A percentile compares a stretch with the other conserved stretches of the same genome.
Conservation (phyloP, 2,113 vertebrate genomes). For the Glareola pratincola region DNA sequence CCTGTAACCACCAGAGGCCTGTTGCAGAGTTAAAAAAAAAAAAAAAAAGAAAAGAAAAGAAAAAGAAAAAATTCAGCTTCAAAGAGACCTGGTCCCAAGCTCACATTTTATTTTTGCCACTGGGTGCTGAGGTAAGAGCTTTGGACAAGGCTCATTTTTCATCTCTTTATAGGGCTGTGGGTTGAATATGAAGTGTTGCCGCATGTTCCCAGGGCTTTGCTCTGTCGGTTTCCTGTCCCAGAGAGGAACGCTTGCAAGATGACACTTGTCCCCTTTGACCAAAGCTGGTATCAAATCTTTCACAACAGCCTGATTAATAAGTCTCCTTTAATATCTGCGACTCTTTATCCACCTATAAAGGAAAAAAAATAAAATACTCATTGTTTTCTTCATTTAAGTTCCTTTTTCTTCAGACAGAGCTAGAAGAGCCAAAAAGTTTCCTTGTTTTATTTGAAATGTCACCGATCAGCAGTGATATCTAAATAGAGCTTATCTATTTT, state of each 20-base stretch:
- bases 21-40: slow-evolving; percentile 73
- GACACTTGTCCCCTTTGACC: neutral
- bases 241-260: neutral
- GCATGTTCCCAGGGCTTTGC: slow-evolving; percentile 40
- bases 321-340: neutral
- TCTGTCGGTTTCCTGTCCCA: neutral
- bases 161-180: slow-evolving; percentile 73
- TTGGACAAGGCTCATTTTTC: slow-evolving; percentile 82
- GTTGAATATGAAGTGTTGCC: slow-evolving; percentile 73
- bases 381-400: neutral
- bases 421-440: neutral
- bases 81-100: slow-evolving; percentile 75
- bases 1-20: slow-evolving; percentile 85
- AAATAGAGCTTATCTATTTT: neutral
- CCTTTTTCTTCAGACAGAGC: neutral
- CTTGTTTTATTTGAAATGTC: neutral
- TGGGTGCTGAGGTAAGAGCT: slow-evolving; percentile 79
- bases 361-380: neutral
- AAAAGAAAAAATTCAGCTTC: slow-evolving; percentile 55
- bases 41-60: slow-evolving; percentile 32
- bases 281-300: neutral
- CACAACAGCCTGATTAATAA: neutral
- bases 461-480: neutral
- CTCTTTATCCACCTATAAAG: neutral
- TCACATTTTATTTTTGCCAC: slow-evolving; percentile 81